Evolutionary conservation across 2,113 vertebrate genomes (phyloP), one percentile per base, ranked within the genome.

Genomic region (Callopanchax toddi): DNA sequence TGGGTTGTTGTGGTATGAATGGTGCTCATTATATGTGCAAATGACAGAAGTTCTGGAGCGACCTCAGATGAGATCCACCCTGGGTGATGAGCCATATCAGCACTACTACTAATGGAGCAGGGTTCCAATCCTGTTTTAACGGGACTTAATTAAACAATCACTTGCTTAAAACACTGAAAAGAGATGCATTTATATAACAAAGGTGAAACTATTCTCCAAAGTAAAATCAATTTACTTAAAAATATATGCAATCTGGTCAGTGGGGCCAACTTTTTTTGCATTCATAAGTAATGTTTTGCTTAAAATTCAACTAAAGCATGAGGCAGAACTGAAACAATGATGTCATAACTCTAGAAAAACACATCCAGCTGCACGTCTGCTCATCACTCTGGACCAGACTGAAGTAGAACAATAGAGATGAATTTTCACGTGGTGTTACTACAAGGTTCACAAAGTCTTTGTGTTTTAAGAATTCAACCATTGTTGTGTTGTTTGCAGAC

Each of bases 231-330:
- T 26, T 3, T 26, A 26, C 3, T 6, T 4, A 26, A 6, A 26
- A 3, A 26, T 6, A 26, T 39, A 39, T 39, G 13, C 13, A 15
- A 39, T 15, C 11, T 36, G 34, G 8, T 36, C 34, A 36, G 9
- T 8, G 11, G 7, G 34, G 9, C 78, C 67, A 84, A 26, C 26
- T 6, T 26, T 26, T 26, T 26, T 26, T 6, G 3, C 6, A 3
- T 26, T 26, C 26, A 26, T n/a, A n/a, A n/a, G n/a, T n/a, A 26
- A 26, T 26, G 6, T 26, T 26, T 6, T 6, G 6, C 3, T 26
- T 26, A 84, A 80, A 84, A 81, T 81, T 79, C 60, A 76, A 76
- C 56, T 59, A 56, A 75, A 79, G 64, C 56, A 59, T 63, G 72
- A 61, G 74, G 61, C 62, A 61, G 52, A 55, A 72, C 61, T 61